Evolutionary conservation across 2,113 vertebrate genomes (phyloP).

Genomic region (Oncorhynchus masou): DNA sequence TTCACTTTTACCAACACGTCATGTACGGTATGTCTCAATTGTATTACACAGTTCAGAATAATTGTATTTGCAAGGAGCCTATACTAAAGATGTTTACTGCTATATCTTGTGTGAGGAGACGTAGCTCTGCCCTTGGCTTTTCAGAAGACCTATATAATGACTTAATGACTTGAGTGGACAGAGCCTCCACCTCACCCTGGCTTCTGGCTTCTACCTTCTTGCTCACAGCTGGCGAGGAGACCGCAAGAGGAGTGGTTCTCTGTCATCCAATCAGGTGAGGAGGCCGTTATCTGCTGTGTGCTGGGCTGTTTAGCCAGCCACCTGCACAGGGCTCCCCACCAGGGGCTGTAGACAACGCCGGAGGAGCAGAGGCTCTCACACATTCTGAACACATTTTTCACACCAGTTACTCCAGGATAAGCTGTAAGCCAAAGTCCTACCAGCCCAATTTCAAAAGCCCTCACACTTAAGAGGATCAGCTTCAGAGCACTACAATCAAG

Average conservation of each 20-base stretch:
- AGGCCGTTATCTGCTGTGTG: slow-evolving; percentile 33
- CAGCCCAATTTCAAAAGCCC: slow-evolving; percentile 35
- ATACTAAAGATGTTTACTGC: background rate
- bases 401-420: slow-evolving; percentile 28
- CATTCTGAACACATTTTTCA: slow-evolving; percentile 37
- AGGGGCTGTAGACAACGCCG: background rate
- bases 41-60: background rate
- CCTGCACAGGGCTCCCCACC: slow-evolving; percentile 18
- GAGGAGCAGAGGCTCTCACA: slow-evolving; percentile 18
- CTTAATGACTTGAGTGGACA: slow-evolving; percentile 42
- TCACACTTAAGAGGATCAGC: slow-evolving; percentile 42
- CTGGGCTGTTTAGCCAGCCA: slow-evolving; percentile 12
- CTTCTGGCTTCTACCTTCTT: slow-evolving; percentile 20
- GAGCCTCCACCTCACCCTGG: slow-evolving; percentile 13
- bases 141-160: slow-evolving; percentile 27
- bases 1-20: too few relatives aligned
- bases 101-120: background rate
- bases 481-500: slow-evolving; percentile 24
- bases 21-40: background rate
- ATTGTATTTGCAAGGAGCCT: background rate
- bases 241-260: slow-evolving; percentile 9
- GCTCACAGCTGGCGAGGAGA: slow-evolving; percentile 24
- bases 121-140: background rate
- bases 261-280: slow-evolving; percentile 47
- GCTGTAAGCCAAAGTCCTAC: slow-evolving; percentile 33